Evolutionary conservation across 2,113 vertebrate species (phyloP).

Genomic region (Anolis carolinensis): DNA sequence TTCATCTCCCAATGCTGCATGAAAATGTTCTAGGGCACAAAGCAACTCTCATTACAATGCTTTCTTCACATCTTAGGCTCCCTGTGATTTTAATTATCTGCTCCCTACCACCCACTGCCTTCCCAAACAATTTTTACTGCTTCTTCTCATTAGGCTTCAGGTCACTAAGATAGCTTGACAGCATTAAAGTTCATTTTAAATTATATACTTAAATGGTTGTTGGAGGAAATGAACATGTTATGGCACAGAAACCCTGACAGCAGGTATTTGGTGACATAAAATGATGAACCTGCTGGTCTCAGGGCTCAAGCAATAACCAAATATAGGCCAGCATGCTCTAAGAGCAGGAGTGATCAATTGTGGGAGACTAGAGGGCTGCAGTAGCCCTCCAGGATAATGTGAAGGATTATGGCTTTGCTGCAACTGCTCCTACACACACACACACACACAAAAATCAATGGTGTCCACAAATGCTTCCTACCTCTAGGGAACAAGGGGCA

Average conservation of each 20-base stretch:
- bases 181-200: constrained; percentile 13
- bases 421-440: no score
- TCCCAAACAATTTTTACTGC: neutral
- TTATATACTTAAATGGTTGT: neutral
- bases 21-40: constrained; percentile 11
- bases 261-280: neutral
- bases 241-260: neutral
- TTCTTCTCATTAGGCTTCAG: constrained; percentile 12
- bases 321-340: neutral
- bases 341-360: no score
- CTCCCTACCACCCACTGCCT: neutral
- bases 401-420: no score
- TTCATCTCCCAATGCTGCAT: neutral
- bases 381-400: no score
- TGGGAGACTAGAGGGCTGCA: no score
- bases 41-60: neutral
- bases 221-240: neutral
- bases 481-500: no score
- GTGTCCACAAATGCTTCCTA: no score
- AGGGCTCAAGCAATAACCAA: neutral
- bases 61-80: constrained; percentile 1
- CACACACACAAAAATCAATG: no score
- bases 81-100: constrained; percentile 25
- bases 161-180: constrained; percentile 7
- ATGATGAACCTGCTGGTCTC: neutral